Base-by-base conservation (phyloP, 2,888 invertebrate genomes). In the Rhyacophila evoluta region DNA sequence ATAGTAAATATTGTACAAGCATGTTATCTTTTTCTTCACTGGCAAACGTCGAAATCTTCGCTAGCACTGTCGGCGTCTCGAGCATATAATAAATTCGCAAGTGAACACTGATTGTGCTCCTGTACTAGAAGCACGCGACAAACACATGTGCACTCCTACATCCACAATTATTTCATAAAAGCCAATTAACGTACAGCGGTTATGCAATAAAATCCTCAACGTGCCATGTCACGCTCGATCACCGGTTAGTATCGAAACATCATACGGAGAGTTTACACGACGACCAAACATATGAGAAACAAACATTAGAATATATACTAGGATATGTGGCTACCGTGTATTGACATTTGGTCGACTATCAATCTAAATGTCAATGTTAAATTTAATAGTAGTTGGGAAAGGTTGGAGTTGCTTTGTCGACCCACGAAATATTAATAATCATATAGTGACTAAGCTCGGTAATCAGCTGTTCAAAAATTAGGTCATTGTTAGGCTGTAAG, bases 141-240 rank as follows among this genome's bases (percentile, higher is more conserved):
- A 55, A 55, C 55, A 55, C 55, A 55, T 55, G 55, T 55, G 55
- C 55, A 55, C 55, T 55, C 55, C 55, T 55, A 25, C 55, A 55
- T 19, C 55, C 55, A 55, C 55, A 55, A 55, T 55, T 55, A 55
- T 55, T 55, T 55, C 55, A 55, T 55, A 55, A 55, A 55, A 55
- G 55, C 55, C 55, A 55, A 55, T 55, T 55, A 55, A 55, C 55
- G 15, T 6, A 10, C 8, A 55, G 55, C 55, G 55, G 55, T 55
- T 25, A 55, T 55, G 12, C 19, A 55, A 25, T 55, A 55, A 55
- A 55, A 55, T 33, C 29, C 55, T 55, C 19, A 19, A 55, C 55
- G 55, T 19, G 25, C 15, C 15, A 12, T 55, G 55, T 55, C 55
- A 55, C 19, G 19, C 19, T 19, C 19, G 19, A 19, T 19, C 55